Evolutionary conservation across 2,888 invertebrate genomes (phyloP), one percentile per base, ranked within the genome.

Genomic region (Schizaphis graminum): DNA sequence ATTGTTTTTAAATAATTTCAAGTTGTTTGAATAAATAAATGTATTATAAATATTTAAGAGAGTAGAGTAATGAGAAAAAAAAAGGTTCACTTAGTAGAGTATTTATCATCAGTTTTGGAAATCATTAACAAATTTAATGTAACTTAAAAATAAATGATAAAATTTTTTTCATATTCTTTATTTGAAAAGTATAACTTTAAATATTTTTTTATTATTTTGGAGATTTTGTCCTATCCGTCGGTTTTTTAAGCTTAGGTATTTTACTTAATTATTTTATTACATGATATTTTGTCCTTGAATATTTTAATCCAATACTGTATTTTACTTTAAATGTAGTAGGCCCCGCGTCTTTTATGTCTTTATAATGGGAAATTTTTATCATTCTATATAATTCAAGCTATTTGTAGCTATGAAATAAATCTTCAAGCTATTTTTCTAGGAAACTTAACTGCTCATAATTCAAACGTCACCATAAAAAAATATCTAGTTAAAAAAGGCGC

Each of bases 61-160:
- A 67, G n/a, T 13, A 1, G 13, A 67, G 4, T 13, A n/a, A 3
- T 61, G 3, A n/a, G n/a, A 67, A 13, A n/a, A 67, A 61, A 61
- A 13, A n/a, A 67, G 67, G 13, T 67, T n/a, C 67, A n/a, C 13
- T 13, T 67, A 10, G 3, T 67, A n/a, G 1, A n/a, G n/a, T n/a
- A 67, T 67, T 67, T n/a, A n/a, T 67, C n/a, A 67, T 67, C n/a
- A 3, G 13, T 67, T 16, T n/a, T 67, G 67, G 16, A n/a, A 67
- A n/a, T 67, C 67, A n/a, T 67, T 67, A 67, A n/a, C n/a, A 67
- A n/a, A 67, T 67, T n/a, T 16, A 67, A 67, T 67, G n/a, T n/a
- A 4, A n/a, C 13, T 67, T 67, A 13, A 67, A 35, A n/a, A 67
- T 67, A 13, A 67, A 67, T n/a, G 13, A 13, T 67, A 13, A 3